Base-by-base conservation (phyloP, 1,140 invertebrate species). In the Drosophila suzukii region DNA sequence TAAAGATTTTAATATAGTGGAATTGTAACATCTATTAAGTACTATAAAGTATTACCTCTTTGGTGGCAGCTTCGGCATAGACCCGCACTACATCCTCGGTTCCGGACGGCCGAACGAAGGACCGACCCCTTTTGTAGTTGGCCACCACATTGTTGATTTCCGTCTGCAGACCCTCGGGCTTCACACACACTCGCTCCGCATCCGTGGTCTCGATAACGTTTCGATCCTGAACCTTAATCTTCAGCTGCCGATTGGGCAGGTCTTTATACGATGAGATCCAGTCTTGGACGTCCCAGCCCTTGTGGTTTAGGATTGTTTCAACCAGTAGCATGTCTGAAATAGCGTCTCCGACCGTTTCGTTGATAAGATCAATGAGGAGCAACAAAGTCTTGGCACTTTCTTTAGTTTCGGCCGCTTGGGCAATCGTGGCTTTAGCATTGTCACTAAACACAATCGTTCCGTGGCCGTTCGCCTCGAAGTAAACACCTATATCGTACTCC, bases 391-490 rank as follows among this genome's bases (percentile, higher is more conserved):
- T 83, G 0, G 96, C 95, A 61, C 91, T 82, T n/a, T 89, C 81
- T 27, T 90, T 90, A 7, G 66, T 63, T 13, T 92, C 89, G 43
- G 92, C 91, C 43, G 92, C 91, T 30, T 68, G 63, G 6, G 51
- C 62, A 51, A 92, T 78, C 1, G 59, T 60, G 10, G 39, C 36
- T 75, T 95, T 95, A 4, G 96, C 95, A 32, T 93, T 92, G 2
- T 95, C 91, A 80, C 96, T 97, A 60, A 97, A 97, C 1, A 97
- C 91, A 8, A 97, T 96, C 2, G 99, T 99, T 10, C 99, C 99
- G 93, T 99, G 99, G 0, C 99, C 99, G 93, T 99, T 99, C 0
- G 99, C 98, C 93, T 99, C 99, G 93, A 99, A 99, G 93, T 99
- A 99, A 13, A 99, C 94, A 34, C 98, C 99, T 86, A 99, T 96